Evolutionary conservation across 2,888 invertebrate species (phyloP).

Genomic region (Dynastes hyllus): DNA sequence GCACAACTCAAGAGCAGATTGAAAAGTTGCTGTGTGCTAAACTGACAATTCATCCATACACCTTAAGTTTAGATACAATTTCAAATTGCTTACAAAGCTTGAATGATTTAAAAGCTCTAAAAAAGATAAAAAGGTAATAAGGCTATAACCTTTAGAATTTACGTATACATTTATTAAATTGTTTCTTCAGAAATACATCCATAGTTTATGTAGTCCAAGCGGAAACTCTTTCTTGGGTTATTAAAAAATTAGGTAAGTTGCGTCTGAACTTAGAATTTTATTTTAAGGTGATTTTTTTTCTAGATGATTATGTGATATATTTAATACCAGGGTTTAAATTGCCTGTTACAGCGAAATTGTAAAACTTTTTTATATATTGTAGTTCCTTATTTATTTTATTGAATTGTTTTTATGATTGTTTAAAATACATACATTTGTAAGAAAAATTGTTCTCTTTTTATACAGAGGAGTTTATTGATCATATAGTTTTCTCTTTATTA

Average conservation of each 20-base stretch:
- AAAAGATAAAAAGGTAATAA: slow-evolving; percentile 65
- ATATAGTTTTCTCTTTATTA: no score
- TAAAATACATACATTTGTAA: neutral
- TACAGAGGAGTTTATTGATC: no score
- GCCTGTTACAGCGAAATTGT: slow-evolving; percentile 16
- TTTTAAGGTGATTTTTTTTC: slow-evolving; percentile 2
- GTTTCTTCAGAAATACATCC: slow-evolving; percentile 52
- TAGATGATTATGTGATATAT: slow-evolving; percentile 20
- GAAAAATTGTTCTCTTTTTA: no score
- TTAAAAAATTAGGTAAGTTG: slow-evolving; percentile 63
- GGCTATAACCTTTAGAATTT: neutral
- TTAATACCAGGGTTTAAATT: slow-evolving; percentile 18
- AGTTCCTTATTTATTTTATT: slow-evolving; percentile 14
- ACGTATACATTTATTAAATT: slow-evolving; percentile 20
- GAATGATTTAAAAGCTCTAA: slow-evolving; percentile 68
- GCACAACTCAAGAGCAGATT: slow-evolving; percentile 75
- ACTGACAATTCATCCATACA: slow-evolving; percentile 79
- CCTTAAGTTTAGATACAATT: slow-evolving; percentile 81
- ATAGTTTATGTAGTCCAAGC: slow-evolving; percentile 58
- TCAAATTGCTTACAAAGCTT: slow-evolving; percentile 76
- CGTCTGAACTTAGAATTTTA: neutral
- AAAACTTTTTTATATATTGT: slow-evolving; percentile 1
- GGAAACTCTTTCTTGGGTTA: slow-evolving; percentile 57
- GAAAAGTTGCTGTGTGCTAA: slow-evolving; percentile 72
- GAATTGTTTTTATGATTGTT: neutral